Base-by-base conservation (phyloP, 2,113 vertebrate species). In the Illadopsis cleaveri region DNA sequence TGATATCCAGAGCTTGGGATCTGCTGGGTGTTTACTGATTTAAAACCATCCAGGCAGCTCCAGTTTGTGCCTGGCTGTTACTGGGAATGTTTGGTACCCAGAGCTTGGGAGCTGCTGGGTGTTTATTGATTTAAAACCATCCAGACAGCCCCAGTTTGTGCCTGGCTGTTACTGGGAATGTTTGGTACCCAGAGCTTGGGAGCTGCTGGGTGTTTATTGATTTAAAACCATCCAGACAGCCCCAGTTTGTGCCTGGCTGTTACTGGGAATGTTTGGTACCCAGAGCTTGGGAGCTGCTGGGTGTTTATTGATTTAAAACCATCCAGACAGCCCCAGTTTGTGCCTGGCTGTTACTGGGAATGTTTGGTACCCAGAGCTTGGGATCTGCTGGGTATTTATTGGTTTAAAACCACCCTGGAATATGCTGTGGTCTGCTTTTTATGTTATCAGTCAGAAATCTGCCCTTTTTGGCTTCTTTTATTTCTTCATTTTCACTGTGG, bases 251-350 rank as follows among this genome's bases (percentile, higher is more conserved):
- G 45, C 44, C 44, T 45, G 44, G 44, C 20, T 45, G 33, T 12
- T 27, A 12, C 5, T 7, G 4, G 71, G n/a, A 33, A 4, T 1
- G 40, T 42, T 15, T 42, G 13, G 13, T 7, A 44, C 1, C 1
- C 14, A 31, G 28, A 45, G 23, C 15, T 8, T 15, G 51, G 53
- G 33, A 13, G 33, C 50, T 68, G 25, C 35, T 33, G 47, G 15
- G 2, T 20, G 16, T n/a, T 44, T 37, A 0, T 4, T 31, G 4
- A 3, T 40, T 70, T 8, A 10, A 75, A 84, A 66, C 9, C 11
- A 2, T 23, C 40, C n/a, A 4, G 45, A n/a, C 2, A 40, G 24
- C 30, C 60, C 42, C 65, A 45, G 2, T 42, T 24, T 15, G 50
- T 48, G 16, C 50, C 77, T 27, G 15, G 64, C 4, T 80, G 33